Conservation (phyloP, 2,797 vertebrate species). For the Chiloscyllium punctatum region DNA sequence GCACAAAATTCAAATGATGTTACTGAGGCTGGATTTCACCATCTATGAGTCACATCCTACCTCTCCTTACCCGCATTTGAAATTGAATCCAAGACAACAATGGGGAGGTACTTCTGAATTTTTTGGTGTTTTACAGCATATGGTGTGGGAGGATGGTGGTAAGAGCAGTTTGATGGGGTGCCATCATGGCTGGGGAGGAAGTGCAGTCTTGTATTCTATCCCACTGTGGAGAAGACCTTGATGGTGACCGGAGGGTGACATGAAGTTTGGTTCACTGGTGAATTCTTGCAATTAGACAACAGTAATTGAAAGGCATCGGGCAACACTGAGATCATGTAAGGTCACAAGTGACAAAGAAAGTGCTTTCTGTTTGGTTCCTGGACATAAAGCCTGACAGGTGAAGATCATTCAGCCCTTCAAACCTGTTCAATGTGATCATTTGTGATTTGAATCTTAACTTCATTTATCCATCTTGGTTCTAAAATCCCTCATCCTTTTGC, state of each 20-base stretch:
- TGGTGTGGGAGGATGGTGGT: not conserved
- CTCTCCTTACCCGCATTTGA: too few species aligned
- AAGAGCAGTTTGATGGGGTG: not conserved
- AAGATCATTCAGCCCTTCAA: not conserved
- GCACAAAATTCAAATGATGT: too few species aligned
- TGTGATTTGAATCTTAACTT: not conserved
- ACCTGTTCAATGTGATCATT: not conserved
- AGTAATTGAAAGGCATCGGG: not conserved
- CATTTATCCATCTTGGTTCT: not conserved
- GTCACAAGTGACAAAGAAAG: not conserved
- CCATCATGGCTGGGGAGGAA: too few species aligned
- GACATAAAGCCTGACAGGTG: not conserved
- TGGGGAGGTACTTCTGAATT: not conserved
- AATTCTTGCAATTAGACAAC: not conserved
- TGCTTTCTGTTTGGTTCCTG: not conserved
- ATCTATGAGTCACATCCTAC: too few species aligned
- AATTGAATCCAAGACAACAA: too few species aligned
- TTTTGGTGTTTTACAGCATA: not conserved
- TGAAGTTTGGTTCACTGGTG: not conserved
- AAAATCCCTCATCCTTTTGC: not conserved
- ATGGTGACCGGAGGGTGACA: not conserved
- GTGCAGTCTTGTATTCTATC: not conserved
- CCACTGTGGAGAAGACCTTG: not conserved
- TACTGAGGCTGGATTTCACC: too few species aligned
- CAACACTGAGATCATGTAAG: not conserved